Percentiles rank a stretch among this genome's conserved stretches.
phyloP scores from a whole-genome alignment of 1,140 invertebrate species.

The Drosophila truncata region DNA sequence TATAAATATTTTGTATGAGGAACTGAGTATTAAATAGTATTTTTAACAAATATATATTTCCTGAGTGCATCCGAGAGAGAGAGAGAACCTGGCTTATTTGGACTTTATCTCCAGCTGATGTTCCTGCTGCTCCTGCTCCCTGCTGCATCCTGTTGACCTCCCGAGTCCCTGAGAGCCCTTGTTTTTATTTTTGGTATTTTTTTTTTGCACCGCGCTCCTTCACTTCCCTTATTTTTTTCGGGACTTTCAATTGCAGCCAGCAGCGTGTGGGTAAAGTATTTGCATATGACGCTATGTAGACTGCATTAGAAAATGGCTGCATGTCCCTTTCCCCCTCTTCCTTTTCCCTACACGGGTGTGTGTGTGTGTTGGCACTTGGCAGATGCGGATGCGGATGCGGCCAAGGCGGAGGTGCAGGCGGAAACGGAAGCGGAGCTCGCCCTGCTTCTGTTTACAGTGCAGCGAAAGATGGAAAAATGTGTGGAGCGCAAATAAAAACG shows the following conservation, averaged over 20 bases:
- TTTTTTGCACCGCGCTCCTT: constrained; percentile 11
- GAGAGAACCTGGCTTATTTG: constrained; percentile 21
- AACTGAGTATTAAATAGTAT: neutral
- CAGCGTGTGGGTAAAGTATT: constrained; percentile 60
- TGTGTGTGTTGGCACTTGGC: constrained; percentile 50
- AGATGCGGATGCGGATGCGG: constrained; percentile 47
- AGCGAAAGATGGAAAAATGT: constrained; percentile 65
- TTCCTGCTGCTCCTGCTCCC: neutral
- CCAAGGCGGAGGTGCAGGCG: neutral
- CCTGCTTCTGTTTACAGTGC: constrained; percentile 48
- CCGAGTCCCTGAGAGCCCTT: constrained; percentile 22
- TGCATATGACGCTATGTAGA: constrained; percentile 68
- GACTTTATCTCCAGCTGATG: constrained; percentile 31
- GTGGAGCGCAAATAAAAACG: constrained; percentile 50
- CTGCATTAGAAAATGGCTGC: constrained; percentile 51
- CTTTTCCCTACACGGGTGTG: neutral
- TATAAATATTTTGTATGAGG: neutral
- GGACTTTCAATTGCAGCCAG: constrained; percentile 67
- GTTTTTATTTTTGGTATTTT: constrained; percentile 17
- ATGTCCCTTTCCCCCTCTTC: neutral
- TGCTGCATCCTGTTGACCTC: neutral
- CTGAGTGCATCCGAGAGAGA: constrained; percentile 15
- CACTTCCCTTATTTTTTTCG: constrained; percentile 29
- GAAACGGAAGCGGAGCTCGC: constrained; percentile 42
- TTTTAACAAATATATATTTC: neutral